These are phyloP conservation scores for Noctua fimbriata DNA, from an alignment of 2,888 invertebrate genomes.

Conservation along the genomic window DNA sequence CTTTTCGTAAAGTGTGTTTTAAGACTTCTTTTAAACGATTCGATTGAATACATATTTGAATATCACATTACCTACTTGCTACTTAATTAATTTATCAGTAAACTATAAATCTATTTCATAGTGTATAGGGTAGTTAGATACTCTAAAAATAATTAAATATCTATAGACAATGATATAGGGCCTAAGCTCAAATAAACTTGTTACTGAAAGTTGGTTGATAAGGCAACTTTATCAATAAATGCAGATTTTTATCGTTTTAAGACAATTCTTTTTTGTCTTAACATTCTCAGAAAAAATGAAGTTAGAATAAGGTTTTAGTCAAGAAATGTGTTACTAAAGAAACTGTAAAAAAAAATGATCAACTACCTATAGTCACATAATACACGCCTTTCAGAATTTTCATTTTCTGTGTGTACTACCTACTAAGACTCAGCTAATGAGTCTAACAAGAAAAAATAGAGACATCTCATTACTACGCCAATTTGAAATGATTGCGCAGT, in stretches of 20 bases:
- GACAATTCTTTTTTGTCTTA: not conserved
- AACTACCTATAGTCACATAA: not conserved
- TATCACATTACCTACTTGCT: slow-evolving; percentile 7
- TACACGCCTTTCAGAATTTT: not conserved
- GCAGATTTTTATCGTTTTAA: not conserved
- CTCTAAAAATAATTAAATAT: slow-evolving; percentile 3
- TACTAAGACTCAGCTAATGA: not conserved
- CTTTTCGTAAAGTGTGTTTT: slow-evolving; percentile 45
- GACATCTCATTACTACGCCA: not conserved
- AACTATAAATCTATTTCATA: slow-evolving; percentile 12
- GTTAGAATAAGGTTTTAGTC: not conserved
- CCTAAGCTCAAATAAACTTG: not conserved
- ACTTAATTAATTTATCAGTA: slow-evolving; percentile 4
- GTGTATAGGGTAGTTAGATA: slow-evolving; percentile 18
- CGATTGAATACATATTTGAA: not conserved
- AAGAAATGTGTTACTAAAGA: not conserved
- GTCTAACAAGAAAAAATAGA: not conserved
- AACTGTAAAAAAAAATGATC: not conserved
- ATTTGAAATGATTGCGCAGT: not conserved
- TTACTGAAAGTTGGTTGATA: not conserved
- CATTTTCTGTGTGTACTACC: not conserved
- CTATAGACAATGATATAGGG: not conserved
- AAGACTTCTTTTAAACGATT: slow-evolving; percentile 17
- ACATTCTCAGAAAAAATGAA: not conserved
- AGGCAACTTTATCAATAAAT: not conserved